Evolutionary conservation across 2,888 invertebrate species (phyloP).

Genomic region (Deroplatys truncata): DNA sequence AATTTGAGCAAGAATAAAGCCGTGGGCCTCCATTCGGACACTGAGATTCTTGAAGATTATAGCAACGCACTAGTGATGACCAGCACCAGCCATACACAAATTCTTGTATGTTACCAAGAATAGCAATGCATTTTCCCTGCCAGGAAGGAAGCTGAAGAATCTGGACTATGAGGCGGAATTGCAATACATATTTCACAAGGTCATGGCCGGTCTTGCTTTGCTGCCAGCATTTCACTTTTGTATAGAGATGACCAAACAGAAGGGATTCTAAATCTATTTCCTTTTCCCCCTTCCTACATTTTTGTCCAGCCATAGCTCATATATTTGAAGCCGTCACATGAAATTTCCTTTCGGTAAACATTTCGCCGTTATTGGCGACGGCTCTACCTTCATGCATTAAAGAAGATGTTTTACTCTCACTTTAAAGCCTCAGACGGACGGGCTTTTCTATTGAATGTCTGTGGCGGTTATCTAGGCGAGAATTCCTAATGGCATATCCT

Average conservation of each 20-base stretch:
- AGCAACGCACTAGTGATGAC: too few species aligned
- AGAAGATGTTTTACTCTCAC: not conserved
- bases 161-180: not conserved
- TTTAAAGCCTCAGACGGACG: not conserved
- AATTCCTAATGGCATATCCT: too few species aligned
- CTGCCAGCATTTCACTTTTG: not conserved
- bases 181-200: not conserved
- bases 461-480: too few species aligned
- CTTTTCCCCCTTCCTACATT: not conserved
- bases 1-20: too few species aligned
- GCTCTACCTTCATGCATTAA: not conserved
- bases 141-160: not conserved
- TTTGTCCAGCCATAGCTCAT: not conserved
- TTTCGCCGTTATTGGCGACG: not conserved
- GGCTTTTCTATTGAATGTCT: not conserved
- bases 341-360: not conserved
- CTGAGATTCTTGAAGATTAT: too few species aligned
- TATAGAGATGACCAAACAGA: not conserved
- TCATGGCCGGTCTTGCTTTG: not conserved
- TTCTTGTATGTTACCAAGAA: not conserved
- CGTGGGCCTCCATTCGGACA: too few species aligned
- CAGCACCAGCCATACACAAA: not conserved
- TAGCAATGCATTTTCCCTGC: not conserved
- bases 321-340: not conserved
- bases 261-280: not conserved